Base-by-base conservation (phyloP, 1,140 invertebrate species). In the Lutraria rhynchaena region DNA sequence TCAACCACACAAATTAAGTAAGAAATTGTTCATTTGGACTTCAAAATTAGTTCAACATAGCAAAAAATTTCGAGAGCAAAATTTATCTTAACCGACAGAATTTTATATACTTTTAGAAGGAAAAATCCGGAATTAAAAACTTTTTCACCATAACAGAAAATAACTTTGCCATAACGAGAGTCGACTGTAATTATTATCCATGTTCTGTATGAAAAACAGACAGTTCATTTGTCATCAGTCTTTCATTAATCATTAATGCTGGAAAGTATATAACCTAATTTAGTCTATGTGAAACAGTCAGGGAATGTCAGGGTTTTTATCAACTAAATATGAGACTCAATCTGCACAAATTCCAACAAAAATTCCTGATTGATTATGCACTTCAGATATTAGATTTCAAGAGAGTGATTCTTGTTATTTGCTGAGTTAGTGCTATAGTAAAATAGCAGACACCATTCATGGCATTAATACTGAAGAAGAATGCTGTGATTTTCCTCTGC, bases 341-440 rank as follows among this genome's bases (percentile, higher is more conserved):
- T 9, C 19, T 49, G 11, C 19, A 19, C n/a, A n/a, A n/a, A n/a
- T n/a, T n/a, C n/a, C n/a, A n/a, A n/a, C n/a, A n/a, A n/a, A n/a
- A n/a, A n/a, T 49, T 49, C 11, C 44, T 11, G 19, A 27, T 3
- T 60, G 3, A 60, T 3, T 11, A 19, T 24, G 70, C 70, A 73
- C 70, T 73, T n/a, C 17, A 73, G 70, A 73, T 73, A 73, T 73
- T 57, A n/a, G 44, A 57, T 73, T n/a, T 17, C 51, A 58, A 49
- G 22, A 19, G 3, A 49, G 22, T 55, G 24, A 19, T 2, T 44
- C 53, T 57, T 58, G 51, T 73, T 22, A 41, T 73, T 57, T 58
- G 70, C 53, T 73, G 51, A 15, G 11, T 15, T 51, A 73, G 70
- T 73, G 70, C 70, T 41, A 73, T 73, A 73, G 35, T 31, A 55